These are phyloP conservation scores for Drosophila busckii DNA, from an alignment of 1,140 invertebrate genomes.

Conservation along the genomic window DNA sequence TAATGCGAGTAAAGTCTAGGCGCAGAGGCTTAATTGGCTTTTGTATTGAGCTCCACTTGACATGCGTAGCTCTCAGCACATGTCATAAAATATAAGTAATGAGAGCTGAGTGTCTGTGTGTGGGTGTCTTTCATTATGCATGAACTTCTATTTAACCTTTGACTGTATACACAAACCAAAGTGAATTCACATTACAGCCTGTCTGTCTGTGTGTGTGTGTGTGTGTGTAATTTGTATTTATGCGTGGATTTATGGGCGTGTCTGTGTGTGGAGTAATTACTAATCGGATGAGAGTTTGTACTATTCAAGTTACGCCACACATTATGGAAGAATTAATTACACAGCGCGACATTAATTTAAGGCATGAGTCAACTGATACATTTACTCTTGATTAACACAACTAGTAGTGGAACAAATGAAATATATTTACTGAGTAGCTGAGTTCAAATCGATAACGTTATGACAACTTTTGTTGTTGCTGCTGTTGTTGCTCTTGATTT, in stretches of 20 bases:
- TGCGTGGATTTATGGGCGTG: constrained; percentile 62
- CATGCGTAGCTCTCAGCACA: constrained; percentile 38
- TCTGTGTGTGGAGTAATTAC: constrained; percentile 50
- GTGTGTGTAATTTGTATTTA: constrained; percentile 69
- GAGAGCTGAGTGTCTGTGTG: constrained; percentile 16
- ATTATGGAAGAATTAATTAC: constrained; percentile 65
- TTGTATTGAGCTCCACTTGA: no score
- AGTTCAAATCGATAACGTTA: no score
- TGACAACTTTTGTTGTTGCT: no score
- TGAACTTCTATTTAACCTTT: constrained; percentile 73
- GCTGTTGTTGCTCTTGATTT: no score
- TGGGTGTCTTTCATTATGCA: constrained; percentile 54
- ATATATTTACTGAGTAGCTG: no score
- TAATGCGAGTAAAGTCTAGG: no score
- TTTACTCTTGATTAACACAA: no score
- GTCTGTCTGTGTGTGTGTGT: background rate
- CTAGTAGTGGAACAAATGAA: no score
- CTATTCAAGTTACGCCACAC: constrained; percentile 30
- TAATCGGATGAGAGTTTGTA: constrained; percentile 51
- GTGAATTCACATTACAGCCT: constrained; percentile 59
- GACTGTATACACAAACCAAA: constrained; percentile 36
- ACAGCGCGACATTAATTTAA: constrained; percentile 28
- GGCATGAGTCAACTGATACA: constrained; percentile 1
- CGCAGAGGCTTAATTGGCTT: constrained; percentile 24
- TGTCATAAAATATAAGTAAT: constrained; percentile 75